Evolutionary conservation across 2,888 invertebrate species (phyloP).

Genomic region (Caenorhabditis sp.): DNA sequence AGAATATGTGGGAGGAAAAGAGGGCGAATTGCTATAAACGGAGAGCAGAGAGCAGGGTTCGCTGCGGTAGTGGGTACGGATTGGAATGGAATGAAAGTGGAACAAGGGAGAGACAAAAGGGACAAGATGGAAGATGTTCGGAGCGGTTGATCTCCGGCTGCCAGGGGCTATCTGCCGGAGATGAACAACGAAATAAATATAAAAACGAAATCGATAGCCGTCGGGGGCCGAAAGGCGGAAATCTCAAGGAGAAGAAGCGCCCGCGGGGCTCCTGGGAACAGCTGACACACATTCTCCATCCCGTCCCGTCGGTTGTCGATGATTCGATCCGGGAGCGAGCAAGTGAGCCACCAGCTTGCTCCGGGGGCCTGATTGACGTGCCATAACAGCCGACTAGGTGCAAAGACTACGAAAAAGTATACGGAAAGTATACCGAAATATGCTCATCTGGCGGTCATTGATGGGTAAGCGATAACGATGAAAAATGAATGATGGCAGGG

Average conservation of each 20-base stretch:
- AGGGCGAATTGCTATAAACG: neutral
- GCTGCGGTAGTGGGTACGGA: neutral
- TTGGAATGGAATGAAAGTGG: neutral
- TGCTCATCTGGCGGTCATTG: constrained; percentile 20
- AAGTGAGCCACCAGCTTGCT: constrained; percentile 38
- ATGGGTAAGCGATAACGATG: constrained; percentile 39
- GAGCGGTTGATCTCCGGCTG: constrained; percentile 2
- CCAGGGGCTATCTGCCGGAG: constrained; percentile 21
- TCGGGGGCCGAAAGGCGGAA: constrained; percentile 23
- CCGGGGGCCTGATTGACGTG: constrained; percentile 55
- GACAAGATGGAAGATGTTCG: neutral
- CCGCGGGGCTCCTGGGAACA: constrained; percentile 45
- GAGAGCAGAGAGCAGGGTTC: neutral
- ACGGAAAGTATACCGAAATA: neutral
- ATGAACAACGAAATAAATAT: constrained; percentile 62
- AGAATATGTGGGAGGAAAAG: neutral
- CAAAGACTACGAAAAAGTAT: constrained; percentile 31
- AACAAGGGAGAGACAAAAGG: neutral
- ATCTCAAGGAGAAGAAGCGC: constrained; percentile 46
- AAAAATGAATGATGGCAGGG: constrained; percentile 9
- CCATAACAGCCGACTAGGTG: constrained; percentile 30
- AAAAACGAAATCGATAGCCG: constrained; percentile 63
- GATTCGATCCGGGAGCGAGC: constrained; percentile 28
- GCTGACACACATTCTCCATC: constrained; percentile 54
- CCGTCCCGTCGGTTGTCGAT: constrained; percentile 26